Base-by-base conservation (phyloP, 1,140 invertebrate species). In the Lepidurus apus region DNA sequence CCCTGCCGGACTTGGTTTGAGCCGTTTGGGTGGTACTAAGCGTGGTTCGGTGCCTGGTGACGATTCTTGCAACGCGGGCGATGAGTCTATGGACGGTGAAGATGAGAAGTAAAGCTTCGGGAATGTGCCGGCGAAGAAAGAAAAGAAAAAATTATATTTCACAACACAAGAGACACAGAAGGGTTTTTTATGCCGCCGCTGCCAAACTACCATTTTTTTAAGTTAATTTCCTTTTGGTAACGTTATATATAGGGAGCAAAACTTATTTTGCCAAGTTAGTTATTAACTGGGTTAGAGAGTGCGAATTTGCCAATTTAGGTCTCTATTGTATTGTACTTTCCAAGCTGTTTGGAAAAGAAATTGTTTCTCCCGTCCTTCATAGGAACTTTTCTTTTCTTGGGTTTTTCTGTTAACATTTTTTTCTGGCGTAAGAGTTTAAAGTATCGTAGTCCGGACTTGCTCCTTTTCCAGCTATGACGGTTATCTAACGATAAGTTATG, bases 21-120 rank as follows among this genome's bases (percentile, higher is more conserved):
- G 89, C 78, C 86, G 90, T 80, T 84, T 91, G 79, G 87, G 87
- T 1, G 86, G 87, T 24, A 85, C 88, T 78, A 92, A 92, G 85
- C 88, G 91, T 42, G 89, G 90, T 47, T 92, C 91, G 11, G 89
- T 92, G 76, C 89, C 91, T 82, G 90, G 85, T 74, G 84, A 83
- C 74, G 83, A 83, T 81, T 85, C 85, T 77, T 88, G 90, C 79
- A 92, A 91, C 26, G 91, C 91, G 9, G 87, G 88, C 81, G 83
- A 83, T 73, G 83, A 83, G 74, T 82, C 82, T 34, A 80, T 83
- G 44, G 82, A 83, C 76, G 81, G 82, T 9, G 83, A 83, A 45
- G 83, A 83, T 77, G 82, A 82, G 53, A 65, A 65, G 21, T 65
- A 65, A 65, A 7, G 21, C 34, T 34, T 34, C 34, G 34, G 34